These are phyloP conservation scores for Halcyon senegalensis DNA, from an alignment of 2,113 vertebrate species.

Conservation along the genomic window DNA sequence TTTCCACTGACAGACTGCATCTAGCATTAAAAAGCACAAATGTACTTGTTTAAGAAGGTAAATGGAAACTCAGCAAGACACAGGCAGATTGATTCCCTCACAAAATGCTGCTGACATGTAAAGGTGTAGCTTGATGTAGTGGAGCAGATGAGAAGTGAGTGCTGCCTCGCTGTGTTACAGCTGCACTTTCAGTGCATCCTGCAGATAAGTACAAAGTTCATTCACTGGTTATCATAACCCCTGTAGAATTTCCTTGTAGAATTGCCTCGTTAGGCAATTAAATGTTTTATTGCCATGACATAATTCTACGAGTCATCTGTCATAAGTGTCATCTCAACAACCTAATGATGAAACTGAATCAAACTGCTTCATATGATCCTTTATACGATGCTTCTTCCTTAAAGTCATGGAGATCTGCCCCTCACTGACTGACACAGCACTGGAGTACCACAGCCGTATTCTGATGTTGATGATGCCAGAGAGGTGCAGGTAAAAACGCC, in stretches of 20 bases:
- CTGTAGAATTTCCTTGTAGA: background rate
- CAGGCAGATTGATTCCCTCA: slow-evolving; percentile 1
- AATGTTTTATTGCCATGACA: background rate
- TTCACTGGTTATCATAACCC: background rate
- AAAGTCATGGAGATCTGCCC: background rate
- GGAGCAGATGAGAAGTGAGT: slow-evolving; percentile 19
- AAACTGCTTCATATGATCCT: background rate
- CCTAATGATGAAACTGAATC: background rate
- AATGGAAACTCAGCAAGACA: slow-evolving; percentile 7
- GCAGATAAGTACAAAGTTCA: background rate
- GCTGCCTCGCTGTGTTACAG: background rate
- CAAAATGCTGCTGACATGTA: slow-evolving; percentile 1
- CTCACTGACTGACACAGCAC: background rate
- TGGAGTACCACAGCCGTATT: background rate
- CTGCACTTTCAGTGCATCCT: background rate
- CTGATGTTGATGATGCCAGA: background rate
- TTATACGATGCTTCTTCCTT: background rate
- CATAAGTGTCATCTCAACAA: background rate
- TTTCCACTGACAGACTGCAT: background rate
- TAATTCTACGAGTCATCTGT: background rate
- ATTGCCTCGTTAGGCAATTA: slow-evolving; percentile 3
- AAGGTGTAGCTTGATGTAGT: background rate
- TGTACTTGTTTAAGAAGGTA: background rate
- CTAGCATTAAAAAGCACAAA: background rate
- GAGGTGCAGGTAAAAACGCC: background rate